These are phyloP conservation scores for Aplysia californica DNA, from an alignment of 1,140 invertebrate species.

Conservation along the genomic window DNA sequence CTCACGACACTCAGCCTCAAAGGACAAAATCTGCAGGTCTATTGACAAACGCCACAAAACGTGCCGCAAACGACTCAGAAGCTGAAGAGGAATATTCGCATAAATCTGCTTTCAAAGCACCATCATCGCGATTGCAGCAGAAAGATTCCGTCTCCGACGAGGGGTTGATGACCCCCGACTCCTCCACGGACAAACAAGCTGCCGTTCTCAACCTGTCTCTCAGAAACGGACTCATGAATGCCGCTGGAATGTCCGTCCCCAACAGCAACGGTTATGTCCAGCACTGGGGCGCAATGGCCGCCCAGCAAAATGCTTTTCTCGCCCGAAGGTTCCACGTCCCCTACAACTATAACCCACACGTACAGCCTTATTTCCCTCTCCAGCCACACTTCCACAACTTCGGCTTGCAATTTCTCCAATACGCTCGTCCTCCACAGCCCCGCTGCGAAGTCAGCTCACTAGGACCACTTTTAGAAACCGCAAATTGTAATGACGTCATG, in stretches of 20 bases:
- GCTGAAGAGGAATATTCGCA: not conserved
- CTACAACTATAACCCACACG: not conserved
- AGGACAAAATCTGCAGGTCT: not conserved
- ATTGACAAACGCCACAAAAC: not conserved
- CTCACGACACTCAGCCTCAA: not conserved
- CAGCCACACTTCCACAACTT: too few species aligned
- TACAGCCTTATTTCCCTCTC: too few species aligned
- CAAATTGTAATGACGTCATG: not conserved
- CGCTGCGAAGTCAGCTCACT: not conserved
- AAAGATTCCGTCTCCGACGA: not conserved
- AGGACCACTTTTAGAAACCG: not conserved
- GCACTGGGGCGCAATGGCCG: not conserved
- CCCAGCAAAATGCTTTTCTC: not conserved
- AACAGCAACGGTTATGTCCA: not conserved
- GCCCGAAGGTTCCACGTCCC: not conserved
- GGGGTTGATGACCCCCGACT: slow-evolving; percentile 15
- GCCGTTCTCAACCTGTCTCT: slow-evolving; percentile 27
- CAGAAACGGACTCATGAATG: not conserved
- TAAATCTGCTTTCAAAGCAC: not conserved
- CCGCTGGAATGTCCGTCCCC: not conserved
- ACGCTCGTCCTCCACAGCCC: not conserved
- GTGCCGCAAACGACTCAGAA: not conserved
- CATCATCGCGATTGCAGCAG: not conserved
- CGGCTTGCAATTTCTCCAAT: not conserved
- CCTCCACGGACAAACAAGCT: slow-evolving; percentile 25